phyloP scores from a whole-genome alignment of 2,113 vertebrate genomes.

The Engraulis encrasicolus region DNA sequence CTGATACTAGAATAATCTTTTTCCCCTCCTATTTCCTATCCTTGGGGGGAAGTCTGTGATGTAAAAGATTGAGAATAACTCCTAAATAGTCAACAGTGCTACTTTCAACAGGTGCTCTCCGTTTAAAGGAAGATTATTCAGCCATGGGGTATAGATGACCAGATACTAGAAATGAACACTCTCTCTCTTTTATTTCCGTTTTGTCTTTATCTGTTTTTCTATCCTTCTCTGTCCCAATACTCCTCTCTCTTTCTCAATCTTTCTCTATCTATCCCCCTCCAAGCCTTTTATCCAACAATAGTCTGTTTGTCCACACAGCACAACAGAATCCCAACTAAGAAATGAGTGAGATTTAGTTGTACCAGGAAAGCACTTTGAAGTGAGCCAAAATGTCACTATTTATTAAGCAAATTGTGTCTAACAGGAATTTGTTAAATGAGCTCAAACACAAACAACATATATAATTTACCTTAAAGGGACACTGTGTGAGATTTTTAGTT shows the following conservation, averaged over 20 bases:
- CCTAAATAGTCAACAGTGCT: slow-evolving; percentile 31
- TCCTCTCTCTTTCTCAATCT: neutral
- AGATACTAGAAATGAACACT: slow-evolving; percentile 24
- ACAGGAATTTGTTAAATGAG: neutral
- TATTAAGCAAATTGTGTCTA: neutral
- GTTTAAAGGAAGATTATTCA: slow-evolving; percentile 29
- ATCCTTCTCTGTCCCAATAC: too few species aligned
- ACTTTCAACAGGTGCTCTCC: slow-evolving; percentile 46
- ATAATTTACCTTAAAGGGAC: too few species aligned
- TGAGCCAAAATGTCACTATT: neutral
- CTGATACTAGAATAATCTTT: slow-evolving; percentile 70
- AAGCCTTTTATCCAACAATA: neutral
- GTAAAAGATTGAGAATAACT: slow-evolving; percentile 39
- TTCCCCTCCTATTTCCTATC: slow-evolving; percentile 55
- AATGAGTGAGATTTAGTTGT: neutral
- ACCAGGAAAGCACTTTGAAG: neutral
- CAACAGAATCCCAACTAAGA: slow-evolving; percentile 19
- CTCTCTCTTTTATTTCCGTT: neutral
- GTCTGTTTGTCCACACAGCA: neutral
- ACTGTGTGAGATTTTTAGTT: too few species aligned
- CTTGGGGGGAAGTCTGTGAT: slow-evolving; percentile 54
- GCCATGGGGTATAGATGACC: slow-evolving; percentile 12
- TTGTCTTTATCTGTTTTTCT: neutral
- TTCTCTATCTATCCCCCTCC: neutral
- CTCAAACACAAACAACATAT: neutral